Evolutionary conservation across 2,113 vertebrate genomes (phyloP).

Genomic region (Anarrhichthys ocellatus): DNA sequence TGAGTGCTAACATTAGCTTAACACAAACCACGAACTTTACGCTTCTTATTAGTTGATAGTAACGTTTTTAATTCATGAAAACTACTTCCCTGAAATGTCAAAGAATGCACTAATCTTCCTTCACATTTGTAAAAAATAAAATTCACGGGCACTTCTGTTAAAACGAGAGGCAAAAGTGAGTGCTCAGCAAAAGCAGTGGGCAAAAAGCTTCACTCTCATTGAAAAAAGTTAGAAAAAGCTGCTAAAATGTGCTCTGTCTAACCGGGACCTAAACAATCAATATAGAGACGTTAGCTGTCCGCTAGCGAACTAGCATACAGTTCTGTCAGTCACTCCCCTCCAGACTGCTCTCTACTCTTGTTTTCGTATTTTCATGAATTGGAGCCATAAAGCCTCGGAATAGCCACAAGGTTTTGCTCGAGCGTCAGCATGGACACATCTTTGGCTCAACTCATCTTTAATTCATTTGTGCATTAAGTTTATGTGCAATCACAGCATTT

Average conservation of each 20-base stretch:
- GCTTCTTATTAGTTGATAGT: background rate
- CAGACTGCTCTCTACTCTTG: background rate
- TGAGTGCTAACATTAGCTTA: background rate
- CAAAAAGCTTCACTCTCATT: background rate
- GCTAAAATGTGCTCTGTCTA: background rate
- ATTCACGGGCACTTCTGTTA: background rate
- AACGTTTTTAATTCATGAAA: background rate
- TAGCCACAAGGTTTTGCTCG: background rate
- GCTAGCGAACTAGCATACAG: background rate
- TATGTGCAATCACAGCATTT: background rate
- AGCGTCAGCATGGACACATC: background rate
- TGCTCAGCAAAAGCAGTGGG: background rate
- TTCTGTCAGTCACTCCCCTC: background rate
- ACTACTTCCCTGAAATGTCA: background rate
- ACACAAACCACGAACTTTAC: background rate
- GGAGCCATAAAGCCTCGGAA: background rate
- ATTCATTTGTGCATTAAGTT: background rate
- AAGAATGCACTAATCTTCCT: background rate
- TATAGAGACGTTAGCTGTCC: background rate
- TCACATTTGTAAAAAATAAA: too few relatives aligned
- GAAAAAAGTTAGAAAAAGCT: background rate
- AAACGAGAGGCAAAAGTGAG: too few relatives aligned
- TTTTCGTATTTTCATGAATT: background rate
- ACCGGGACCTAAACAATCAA: background rate
- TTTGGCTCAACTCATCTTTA: background rate